These are phyloP conservation scores for Allophyes oxyacanthae DNA, from an alignment of 2,888 invertebrate genomes.

Conservation along the genomic window DNA sequence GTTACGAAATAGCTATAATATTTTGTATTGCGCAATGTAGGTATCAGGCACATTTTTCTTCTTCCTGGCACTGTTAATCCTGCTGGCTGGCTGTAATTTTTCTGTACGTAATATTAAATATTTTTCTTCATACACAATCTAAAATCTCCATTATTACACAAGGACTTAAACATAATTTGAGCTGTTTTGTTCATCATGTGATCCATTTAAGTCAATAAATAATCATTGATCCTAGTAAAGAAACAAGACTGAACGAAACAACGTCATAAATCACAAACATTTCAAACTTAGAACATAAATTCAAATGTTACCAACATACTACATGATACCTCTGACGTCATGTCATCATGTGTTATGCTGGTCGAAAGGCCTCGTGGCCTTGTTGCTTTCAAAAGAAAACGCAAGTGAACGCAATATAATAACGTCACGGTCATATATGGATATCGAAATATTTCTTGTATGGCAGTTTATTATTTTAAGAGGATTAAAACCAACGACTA, in stretches of 20 bases:
- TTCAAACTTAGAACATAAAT: no score
- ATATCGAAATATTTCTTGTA: conserved; percentile 17
- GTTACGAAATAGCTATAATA: conserved; percentile 35
- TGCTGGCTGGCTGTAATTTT: no score
- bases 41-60: not conserved
- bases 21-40: conserved; percentile 22
- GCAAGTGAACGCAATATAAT: conserved; percentile 41
- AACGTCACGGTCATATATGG: conserved; percentile 27
- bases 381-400: conserved; percentile 57
- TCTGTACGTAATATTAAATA: no score
- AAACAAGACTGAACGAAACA: no score
- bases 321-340: conserved; percentile 31
- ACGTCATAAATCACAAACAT: no score
- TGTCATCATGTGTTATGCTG: conserved; percentile 13
- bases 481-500: no score
- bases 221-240: no score
- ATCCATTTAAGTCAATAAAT: no score
- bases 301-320: conserved; percentile 14
- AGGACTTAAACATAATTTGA: no score
- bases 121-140: no score
- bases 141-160: no score
- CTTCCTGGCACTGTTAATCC: not conserved
- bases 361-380: conserved; percentile 50
- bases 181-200: no score
- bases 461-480: not conserved